Evolutionary conservation across 2,113 vertebrate species (phyloP), one percentile per base, ranked within the genome.

Genomic region (Callipepla californica): DNA sequence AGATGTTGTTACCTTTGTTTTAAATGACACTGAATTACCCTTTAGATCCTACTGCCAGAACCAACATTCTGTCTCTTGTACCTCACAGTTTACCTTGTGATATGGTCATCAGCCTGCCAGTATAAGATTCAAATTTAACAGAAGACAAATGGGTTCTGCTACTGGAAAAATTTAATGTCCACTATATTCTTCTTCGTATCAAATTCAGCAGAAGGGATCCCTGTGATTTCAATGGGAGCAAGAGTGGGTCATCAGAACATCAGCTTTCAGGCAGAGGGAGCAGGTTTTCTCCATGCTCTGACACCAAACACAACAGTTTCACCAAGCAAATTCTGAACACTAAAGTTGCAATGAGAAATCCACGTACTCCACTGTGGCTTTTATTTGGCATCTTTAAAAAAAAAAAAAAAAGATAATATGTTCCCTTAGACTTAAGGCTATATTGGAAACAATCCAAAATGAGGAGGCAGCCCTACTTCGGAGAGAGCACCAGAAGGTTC

Each of bases 11-110:
- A 42, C 21, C 32, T 85, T 86, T 89, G 20, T 65, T 87, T 83
- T 22, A 79, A 89, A 38, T 77, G 75, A 62, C 45, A 85, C 8
- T 36, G 70, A 93, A 76, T 2, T 45, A 40, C 3, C n/a, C 7
- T 90, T 88, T 47, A 78, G 48, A 80, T 80, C 50, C 22, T 69
- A 44, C 47, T 76, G 59, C 78, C 75, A 94, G 67, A 92, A 95
- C 19, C 28, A 92, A 74, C 55, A 76, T 61, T 75, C 73, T 82
- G 45, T 42, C 38, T 48, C 65, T 81, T 70, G 6, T 72, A 50
- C 48, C 40, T 82, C 74, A 15, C 62, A 58, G 42, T 66, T 91
- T 86, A 79, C n/a, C 91, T 90, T 78, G 44, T 55, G 38, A 63
- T 77, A 88, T 3, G 16, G 19, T 38, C 26, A 70, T 50, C 50